Conservation (phyloP, 2,797 vertebrate genomes). For the Amniataba percoides region DNA sequence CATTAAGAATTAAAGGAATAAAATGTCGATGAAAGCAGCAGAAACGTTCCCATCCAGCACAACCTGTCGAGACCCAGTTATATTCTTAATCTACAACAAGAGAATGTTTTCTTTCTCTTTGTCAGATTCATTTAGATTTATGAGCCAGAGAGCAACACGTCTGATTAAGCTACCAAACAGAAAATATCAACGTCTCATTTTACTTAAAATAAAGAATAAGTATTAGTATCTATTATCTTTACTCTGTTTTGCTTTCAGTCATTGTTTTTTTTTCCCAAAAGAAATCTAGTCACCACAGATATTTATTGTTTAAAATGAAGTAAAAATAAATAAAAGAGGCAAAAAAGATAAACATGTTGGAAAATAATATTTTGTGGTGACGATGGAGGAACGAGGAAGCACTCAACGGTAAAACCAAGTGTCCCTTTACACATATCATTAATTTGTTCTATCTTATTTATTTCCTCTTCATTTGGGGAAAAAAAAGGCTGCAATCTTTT, state of each 20-base stretch:
- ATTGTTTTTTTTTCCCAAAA: not conserved
- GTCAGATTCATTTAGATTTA: slow-evolving; percentile 17
- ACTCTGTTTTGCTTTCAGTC: slow-evolving; percentile 5
- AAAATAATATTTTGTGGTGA: slow-evolving; percentile 9
- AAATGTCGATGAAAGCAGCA: slow-evolving; percentile 68
- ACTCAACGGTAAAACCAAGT: slow-evolving; percentile 29
- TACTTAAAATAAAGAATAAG: slow-evolving; percentile 4
- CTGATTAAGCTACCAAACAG: slow-evolving; percentile 22
- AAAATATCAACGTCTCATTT: slow-evolving; percentile 4
- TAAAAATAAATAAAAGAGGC: no score
- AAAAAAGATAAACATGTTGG: not conserved
- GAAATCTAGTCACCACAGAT: not conserved
- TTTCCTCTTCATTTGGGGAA: not conserved
- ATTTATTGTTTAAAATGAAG: slow-evolving; percentile 8
- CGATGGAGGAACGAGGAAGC: slow-evolving; percentile 48
- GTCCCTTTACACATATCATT: not conserved
- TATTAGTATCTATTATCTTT: not conserved
- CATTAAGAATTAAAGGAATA: slow-evolving; percentile 42
- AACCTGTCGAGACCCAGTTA: slow-evolving; percentile 1
- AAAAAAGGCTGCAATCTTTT: slow-evolving; percentile 14
- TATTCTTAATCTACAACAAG: slow-evolving; percentile 20
- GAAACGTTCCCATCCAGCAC: slow-evolving; percentile 16
- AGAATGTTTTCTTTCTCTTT: slow-evolving; percentile 2
- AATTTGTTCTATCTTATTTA: not conserved
- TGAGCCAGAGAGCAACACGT: not conserved